Evolutionary conservation across 1,140 invertebrate genomes (phyloP).

Genomic region (Ruditapes philippinarum): DNA sequence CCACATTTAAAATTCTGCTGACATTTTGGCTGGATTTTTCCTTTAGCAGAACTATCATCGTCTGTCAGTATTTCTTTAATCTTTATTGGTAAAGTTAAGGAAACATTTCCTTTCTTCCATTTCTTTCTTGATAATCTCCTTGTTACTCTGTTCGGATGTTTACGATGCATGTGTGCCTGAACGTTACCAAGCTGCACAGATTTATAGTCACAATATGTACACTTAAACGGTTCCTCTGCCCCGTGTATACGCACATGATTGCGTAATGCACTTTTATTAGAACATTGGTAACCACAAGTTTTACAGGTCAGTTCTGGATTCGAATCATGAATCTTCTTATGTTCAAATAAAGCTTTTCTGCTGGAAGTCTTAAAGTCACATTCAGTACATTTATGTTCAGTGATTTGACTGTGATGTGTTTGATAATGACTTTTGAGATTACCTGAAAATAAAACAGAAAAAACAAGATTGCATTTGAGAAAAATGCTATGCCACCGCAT

Average conservation of each 20-base stretch:
- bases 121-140: constrained; percentile 11
- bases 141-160: constrained; percentile 76
- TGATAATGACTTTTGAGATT: constrained; percentile 80
- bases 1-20: constrained; percentile 79
- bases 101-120: background rate
- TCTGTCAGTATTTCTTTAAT: constrained; percentile 62
- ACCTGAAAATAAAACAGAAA: constrained; percentile 77
- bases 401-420: constrained; percentile 76
- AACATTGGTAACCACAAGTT: constrained; percentile 76
- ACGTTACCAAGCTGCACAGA: constrained; percentile 81
- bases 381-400: constrained; percentile 73
- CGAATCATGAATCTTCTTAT: constrained; percentile 76
- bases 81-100: no score
- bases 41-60: background rate
- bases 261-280: constrained; percentile 77
- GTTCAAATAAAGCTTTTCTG: constrained; percentile 74
- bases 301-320: constrained; percentile 70
- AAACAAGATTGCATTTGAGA: no score
- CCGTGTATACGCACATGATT: constrained; percentile 87
- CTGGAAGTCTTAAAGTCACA: constrained; percentile 80
- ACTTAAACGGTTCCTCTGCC: constrained; percentile 85
- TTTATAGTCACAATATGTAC: constrained; percentile 84
- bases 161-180: constrained; percentile 77
- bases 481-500: no score
- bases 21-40: constrained; percentile 74